Base-by-base conservation (phyloP, 1,140 invertebrate species). In the Arctopsyche grandis region DNA sequence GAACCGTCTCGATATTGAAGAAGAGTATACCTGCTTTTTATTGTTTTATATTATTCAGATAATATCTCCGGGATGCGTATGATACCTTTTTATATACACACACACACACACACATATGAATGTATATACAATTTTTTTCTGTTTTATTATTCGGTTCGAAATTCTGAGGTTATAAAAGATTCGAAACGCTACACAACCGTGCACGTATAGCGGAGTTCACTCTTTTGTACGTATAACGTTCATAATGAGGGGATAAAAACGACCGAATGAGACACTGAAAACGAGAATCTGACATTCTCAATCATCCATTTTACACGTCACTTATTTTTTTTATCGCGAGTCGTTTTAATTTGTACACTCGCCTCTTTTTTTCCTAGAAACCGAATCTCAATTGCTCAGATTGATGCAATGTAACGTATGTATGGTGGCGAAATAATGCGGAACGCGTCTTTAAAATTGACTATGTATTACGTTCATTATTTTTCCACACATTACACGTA, bases 31-130 rank as follows among this genome's bases (percentile, higher is more conserved):
- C 71, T 74, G 71, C 21, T 56, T 74, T 74, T 74, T 74, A 74
- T 74, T 74, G 71, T 74, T 74, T 74, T 74, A 74, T 74, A 74
- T 74, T 29, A 29, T 29, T 74, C 71, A 48, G 71, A 74, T 74
- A 74, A 74, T 74, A 74, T 74, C 71, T 74, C 43, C 22, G 48
- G 63, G 63, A 66, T 22, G 63, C 24, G 63, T 66, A 66, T 66
- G 63, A 66, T 66, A 66, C 63, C 63, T 22, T 14, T 22, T 9
- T 22, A 60, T 22, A 26, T 22, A 26, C 9, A 26, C 24, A 24
- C 9, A 66, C 24, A 24, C 9, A 22, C 24, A 5, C 24, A 16
- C 21, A 22, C 21, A 22, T 5, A 21, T 19, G 21, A 22, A 63
- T 63, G 4, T 5, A 16, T 22, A 19, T 66, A 22, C 24, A 9